Evolutionary conservation across 2,797 vertebrate species (phyloP), one percentile per base, ranked within the genome.

Genomic region (Typhlichthys eigenmanni): DNA sequence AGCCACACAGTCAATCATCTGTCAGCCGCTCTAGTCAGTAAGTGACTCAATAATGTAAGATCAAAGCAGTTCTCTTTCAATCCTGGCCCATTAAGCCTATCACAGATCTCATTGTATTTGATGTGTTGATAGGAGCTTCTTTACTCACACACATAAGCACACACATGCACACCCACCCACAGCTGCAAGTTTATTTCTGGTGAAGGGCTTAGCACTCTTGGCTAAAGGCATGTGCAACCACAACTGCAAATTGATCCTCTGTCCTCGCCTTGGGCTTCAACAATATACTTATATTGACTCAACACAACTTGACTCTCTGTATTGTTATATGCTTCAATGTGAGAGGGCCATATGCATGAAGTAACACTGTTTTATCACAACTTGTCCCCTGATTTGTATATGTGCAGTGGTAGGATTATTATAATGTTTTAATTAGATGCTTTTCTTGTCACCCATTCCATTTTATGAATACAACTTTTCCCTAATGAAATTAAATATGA

Each of bases 101-200:
- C 48, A 61, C 55, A 34, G 66, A 58, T 59, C 54, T 76, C 66
- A 29, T 14, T 69, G 80, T 66, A 80, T 78, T 74, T 71, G 69
- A 59, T 57, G 64, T 69, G 79, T 76, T 82, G 74, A 80, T 74
- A 69, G 81, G 56, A 54, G 68, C 60, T 74, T 19, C 66, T 62
- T 63, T 58, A 69, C 43, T 13, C 38, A 49, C 46, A 43, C 24
- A 67, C 56, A 62, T n/a, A 69, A 34, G 12, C 38, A 49, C 46
- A 43, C 24, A 64, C 56, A 62, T n/a, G 55, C 32, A 74, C 57
- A 68, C 24, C 56, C 58, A 64, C n/a, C 46, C 73, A 70, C 87
- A 90, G 82, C 83, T 88, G 84, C 72, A 68, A 72, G 69, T 79
- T 82, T 89, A 88, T 90, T 88, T 89, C 16, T 74, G 74, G 80